Base-by-base conservation (phyloP, 2,113 vertebrate species). In the Thinocorus orbignyianus region DNA sequence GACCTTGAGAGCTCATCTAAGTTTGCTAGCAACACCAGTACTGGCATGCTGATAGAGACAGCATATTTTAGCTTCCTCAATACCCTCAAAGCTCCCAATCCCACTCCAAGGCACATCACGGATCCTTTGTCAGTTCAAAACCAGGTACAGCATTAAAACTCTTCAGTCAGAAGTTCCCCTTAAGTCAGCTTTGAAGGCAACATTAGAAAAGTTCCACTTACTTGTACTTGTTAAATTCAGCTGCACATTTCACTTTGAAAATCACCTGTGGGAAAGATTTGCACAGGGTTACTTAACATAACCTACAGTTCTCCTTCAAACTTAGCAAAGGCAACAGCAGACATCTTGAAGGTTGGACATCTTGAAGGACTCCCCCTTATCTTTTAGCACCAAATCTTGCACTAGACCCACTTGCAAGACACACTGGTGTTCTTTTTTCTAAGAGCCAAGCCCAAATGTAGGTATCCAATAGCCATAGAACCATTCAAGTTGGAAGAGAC, bases 191-290 rank as follows among this genome's bases (percentile, higher is more conserved):
- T 17, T 25, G 35, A 31, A 37, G 18, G 22, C 1, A 48, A 48
- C 2, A 0, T 64, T n/a, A n/a, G 39, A 14, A 54, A 39, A 52
- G 76, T 6, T 48, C 58, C 68, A 98, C 99, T 99, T 98, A 99
- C 99, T 98, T 99, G 98, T 99, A 99, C 98, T 99, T 99, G 98
- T 98, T 99, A 98, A 99, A 99, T 92, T 99, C 99, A 81, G 99
- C 98, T 72, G 99, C 99, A 97, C 99, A 99, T 97, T 99, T 99
- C 71, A 99, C 99, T 98, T 99, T 99, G 98, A 99, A 99, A 97
- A 99, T 99, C 88, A 99, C 99, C 99, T 99, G 65, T 25, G 86
- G 70, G 89, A 96, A 76, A 79, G 95, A 87, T 76, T 54, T 87
- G 86, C 80, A 96, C 46, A 88, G 23, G 3, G 7, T 95, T 96